Conservation (phyloP, 2,888 invertebrate genomes). For the Allolobophora icterica region DNA sequence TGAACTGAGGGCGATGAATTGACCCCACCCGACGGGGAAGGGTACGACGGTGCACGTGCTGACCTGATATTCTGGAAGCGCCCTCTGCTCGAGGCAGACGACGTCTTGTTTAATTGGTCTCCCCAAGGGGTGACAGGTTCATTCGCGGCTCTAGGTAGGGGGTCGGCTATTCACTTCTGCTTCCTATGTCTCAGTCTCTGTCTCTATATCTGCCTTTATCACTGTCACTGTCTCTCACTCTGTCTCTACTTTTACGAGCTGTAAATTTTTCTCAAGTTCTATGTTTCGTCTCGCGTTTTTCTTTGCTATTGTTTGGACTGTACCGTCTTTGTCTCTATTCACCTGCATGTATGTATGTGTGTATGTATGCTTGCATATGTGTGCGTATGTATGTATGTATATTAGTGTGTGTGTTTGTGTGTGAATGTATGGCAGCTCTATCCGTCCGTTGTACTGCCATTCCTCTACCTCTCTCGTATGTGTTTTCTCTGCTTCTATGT, state of each 20-base stretch:
- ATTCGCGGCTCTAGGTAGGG: neutral
- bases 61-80: neutral
- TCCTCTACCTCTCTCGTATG: neutral
- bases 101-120: neutral
- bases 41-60: neutral
- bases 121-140: conserved; percentile 7
- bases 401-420: too few species aligned
- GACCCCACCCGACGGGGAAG: neutral
- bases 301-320: too few species aligned
- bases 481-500: neutral
- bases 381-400: too few species aligned
- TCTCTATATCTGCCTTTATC: neutral
- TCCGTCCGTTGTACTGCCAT: too few species aligned
- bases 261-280: too few species aligned
- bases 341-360: too few species aligned
- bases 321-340: too few species aligned
- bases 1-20: neutral
- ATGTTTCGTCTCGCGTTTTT: too few species aligned
- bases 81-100: neutral
- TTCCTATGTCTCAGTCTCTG: neutral
- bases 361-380: too few species aligned
- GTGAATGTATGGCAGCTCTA: too few species aligned
- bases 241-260: too few species aligned
- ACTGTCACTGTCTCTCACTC: too few species aligned
- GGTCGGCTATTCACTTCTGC: neutral